Evolutionary conservation across 2,797 vertebrate species (phyloP), one percentile per base, ranked within the genome.

Genomic region (Momotus momota): DNA sequence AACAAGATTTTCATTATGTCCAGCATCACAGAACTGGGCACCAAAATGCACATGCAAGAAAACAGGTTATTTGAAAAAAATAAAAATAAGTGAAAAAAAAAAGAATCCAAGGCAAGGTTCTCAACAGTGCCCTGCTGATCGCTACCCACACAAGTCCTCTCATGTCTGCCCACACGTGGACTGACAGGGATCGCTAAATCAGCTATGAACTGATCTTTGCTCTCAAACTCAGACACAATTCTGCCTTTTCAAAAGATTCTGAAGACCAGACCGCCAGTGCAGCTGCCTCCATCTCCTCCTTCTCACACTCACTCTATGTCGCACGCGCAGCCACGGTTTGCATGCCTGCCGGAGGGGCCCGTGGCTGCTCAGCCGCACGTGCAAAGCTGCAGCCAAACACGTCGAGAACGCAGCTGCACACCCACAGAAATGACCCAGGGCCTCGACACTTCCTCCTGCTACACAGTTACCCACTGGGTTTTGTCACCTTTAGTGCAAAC

Each of bases 351-450:
- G 38, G 27, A 27, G 19, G 10, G 2, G 49, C 67, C 33, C 33
- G 3, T 26, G 22, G 51, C 72, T 69, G 62, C 80, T 64, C 45
- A n/a, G 58, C 75, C 62, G 40, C 23, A 58, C 1, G 3, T 29
- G 67, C 77, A 70, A 51, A 81, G 26, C 69, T 52, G 38, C 38
- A 40, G 49, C 33, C 22, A 12, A 65, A 38, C 4, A 66, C 51
- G 20, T 14, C 0, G 0, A 88, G 64, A 88, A 96, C 90, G 94
- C 96, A 96, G 94, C 96, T 96, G 96, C 96, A 96, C 96, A 92
- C 94, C 84, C 93, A 52, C 1, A 88, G 43, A 94, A 90, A 66
- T 7, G 4, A 82, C 83, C 78, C 92, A 82, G 46, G 65, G 57
- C 49, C 83, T 94, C 35, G 3, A 27, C 77, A 19, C 77, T 90